Percentiles rank a stretch among this genome's conserved stretches.
phyloP scores from a whole-genome alignment of 1,140 invertebrate species.

The Drosophila lini region DNA sequence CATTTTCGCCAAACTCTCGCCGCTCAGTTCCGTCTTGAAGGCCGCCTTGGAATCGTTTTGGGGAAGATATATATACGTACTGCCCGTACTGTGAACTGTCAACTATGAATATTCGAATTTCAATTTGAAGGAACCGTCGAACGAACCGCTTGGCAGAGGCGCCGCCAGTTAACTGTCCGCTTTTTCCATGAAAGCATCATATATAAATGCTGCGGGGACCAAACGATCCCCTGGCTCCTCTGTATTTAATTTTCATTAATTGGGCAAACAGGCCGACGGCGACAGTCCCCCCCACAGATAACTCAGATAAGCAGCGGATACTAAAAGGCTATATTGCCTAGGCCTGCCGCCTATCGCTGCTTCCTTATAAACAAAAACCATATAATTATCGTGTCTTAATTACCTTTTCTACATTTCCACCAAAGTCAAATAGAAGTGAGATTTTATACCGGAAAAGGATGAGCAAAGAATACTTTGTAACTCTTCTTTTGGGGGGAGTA shows the following conservation, averaged over 20 bases:
- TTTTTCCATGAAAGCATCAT: conserved; percentile 47
- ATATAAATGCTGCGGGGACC: conserved; percentile 40
- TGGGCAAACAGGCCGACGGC: conserved; percentile 60
- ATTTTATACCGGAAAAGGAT: conserved; percentile 36
- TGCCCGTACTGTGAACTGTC: not conserved
- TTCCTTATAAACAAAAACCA: conserved; percentile 45
- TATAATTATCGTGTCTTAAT: conserved; percentile 32
- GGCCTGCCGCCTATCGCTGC: conserved; percentile 6
- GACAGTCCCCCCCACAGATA: conserved; percentile 39
- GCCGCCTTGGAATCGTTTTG: conserved; percentile 23
- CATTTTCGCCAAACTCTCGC: conserved; percentile 78
- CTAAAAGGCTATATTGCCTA: conserved; percentile 28
- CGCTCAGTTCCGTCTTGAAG: conserved; percentile 78
- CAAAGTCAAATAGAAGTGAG: conserved; percentile 34
- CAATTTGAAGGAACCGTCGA: conserved; percentile 18
- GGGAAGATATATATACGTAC: not conserved
- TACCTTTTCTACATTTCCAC: conserved; percentile 49
- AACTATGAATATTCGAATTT: conserved; percentile 10
- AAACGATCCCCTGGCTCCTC: conserved; percentile 26
- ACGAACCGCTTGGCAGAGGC: conserved; percentile 37
- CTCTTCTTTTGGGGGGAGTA: not conserved
- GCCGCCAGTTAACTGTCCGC: conserved; percentile 58
- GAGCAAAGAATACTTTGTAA: conserved; percentile 1
- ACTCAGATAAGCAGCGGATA: conserved; percentile 70
- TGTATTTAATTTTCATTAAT: conserved; percentile 77